Evolutionary conservation across 2,113 vertebrate genomes (phyloP).

Genomic region (Corapipo altera): DNA sequence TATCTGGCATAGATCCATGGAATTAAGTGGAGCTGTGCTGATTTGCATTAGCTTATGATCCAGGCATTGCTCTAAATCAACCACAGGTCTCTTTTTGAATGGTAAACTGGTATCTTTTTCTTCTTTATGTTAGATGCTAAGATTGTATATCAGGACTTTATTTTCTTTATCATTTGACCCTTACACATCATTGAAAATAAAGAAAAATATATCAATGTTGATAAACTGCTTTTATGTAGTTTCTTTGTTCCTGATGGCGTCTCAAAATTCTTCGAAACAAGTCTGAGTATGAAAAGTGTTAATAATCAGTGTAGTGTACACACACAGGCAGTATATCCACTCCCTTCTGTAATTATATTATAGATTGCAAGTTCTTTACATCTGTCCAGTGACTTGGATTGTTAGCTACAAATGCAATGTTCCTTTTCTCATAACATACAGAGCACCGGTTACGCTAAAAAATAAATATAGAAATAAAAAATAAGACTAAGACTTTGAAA

Average conservation of each 20-base stretch:
- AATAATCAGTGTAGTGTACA: background rate
- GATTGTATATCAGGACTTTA: background rate
- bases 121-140: background rate
- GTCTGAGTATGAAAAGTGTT: background rate
- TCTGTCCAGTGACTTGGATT: background rate
- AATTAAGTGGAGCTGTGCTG: background rate
- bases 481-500: background rate
- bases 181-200: background rate
- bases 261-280: background rate
- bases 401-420: background rate
- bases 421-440: background rate
- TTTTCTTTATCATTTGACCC: background rate
- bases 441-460: background rate
- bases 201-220: background rate
- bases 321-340: background rate
- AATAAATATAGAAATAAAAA: background rate
- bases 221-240: background rate
- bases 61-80: background rate
- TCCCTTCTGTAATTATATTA: background rate
- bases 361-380: background rate
- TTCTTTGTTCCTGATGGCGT: background rate
- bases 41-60: background rate
- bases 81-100: background rate
- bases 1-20: background rate
- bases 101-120: background rate